Base-by-base conservation (phyloP, 2,797 vertebrate genomes). In the Galago senegalensis region DNA sequence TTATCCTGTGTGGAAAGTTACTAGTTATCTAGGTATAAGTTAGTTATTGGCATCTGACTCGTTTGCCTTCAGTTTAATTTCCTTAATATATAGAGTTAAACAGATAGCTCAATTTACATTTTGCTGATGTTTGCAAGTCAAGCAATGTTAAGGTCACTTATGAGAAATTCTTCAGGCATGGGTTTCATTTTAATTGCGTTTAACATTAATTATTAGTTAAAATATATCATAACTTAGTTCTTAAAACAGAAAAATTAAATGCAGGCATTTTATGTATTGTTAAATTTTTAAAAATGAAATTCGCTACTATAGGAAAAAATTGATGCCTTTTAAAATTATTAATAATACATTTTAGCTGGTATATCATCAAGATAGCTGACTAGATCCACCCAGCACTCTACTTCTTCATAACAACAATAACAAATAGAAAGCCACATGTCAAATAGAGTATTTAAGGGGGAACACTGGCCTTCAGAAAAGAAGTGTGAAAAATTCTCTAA, bases 121-220 rank as follows among this genome's bases (percentile, higher is more conserved):
- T 69, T 53, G 21, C 82, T 69, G 53, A 27, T 46, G n/a, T 69
- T 69, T 56, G n/a, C 29, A 56, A 85, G 69, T 85, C 14, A 53
- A 84, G 12, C 11, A 65, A 85, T 1, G 29, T 27, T 53, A 27
- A 34, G 46, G 4, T 69, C 23, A 49, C 14, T 34, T 34, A 69
- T 34, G 82, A 65, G 27, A 65, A 3, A 83, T 65, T 31, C 60
- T 65, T 46, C 61, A n/a, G 27, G 29, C 10, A 12, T 46, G 1
- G 3, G 34, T 21, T 85, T 23, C 40, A 53, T n/a, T 70, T 85
- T 29, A 85, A 56, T 70, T 27, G 37, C 2, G 2, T 65, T 85
- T 53, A 69, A 56, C n/a, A 76, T 21, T 53, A 82, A 77, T 83
- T 77, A 87, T 82, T 81, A 56, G 79, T 83, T 65, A 72, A 91